A percentile compares a stretch with the other conserved stretches of the same genome.
These are phyloP conservation scores for Maniola jurtina DNA, from an alignment of 1,140 invertebrate species.

Conservation along the genomic window DNA sequence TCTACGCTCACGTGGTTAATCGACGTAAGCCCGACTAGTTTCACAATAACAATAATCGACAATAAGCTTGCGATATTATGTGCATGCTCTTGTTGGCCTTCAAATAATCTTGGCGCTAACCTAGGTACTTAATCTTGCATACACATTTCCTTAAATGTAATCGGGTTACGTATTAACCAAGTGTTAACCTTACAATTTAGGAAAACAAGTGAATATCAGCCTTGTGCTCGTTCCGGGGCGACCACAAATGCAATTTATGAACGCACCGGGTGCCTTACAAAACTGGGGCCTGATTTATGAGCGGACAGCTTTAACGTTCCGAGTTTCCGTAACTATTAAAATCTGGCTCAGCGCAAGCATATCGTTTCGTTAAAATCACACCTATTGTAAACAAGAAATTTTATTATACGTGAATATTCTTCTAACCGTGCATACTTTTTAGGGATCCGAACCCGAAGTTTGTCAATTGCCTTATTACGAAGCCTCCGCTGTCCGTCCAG, in stretches of 20 bases:
- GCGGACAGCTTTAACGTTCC: constrained; percentile 24
- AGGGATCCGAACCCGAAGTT: too few relatives aligned
- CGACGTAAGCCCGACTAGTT: too few relatives aligned
- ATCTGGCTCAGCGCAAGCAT: constrained; percentile 20
- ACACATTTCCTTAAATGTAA: not conserved
- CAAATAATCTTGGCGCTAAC: too few relatives aligned
- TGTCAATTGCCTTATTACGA: too few relatives aligned
- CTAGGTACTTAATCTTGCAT: too few relatives aligned
- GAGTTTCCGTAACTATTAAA: constrained; percentile 27
- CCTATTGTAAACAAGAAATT: not conserved
- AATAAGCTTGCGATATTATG: too few relatives aligned
- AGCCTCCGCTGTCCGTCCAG: too few relatives aligned
- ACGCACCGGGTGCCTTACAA: constrained; percentile 26
- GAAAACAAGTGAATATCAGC: constrained; percentile 27
- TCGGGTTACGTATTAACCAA: constrained; percentile 1
- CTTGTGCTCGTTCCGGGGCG: constrained; percentile 15
- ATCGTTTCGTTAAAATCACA: not conserved
- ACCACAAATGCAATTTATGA: constrained; percentile 31
- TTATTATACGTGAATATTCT: too few relatives aligned
- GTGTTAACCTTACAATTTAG: constrained; percentile 9
- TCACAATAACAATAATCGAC: too few relatives aligned
- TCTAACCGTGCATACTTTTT: too few relatives aligned
- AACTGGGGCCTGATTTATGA: constrained; percentile 25
- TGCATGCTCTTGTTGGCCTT: too few relatives aligned
- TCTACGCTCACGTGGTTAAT: too few relatives aligned